Evolutionary conservation across 2,888 invertebrate species (phyloP), one percentile per base, ranked within the genome.

Genomic region (Pteria penguin): DNA sequence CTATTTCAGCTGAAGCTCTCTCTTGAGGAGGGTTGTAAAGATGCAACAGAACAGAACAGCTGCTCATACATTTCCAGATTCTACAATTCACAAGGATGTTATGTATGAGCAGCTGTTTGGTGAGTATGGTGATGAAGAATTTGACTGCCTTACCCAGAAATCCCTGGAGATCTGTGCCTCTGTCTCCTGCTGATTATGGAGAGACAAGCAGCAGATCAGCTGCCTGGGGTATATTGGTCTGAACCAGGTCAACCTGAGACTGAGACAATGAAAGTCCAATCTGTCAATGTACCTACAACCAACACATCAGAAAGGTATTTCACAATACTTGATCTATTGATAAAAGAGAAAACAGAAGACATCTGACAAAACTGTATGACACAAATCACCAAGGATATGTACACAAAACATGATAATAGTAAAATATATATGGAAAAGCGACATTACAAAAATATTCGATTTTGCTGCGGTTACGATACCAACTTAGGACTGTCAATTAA

Each of bases 191-290:
- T 80, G 0, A 67, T 78, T 32, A 18, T 80, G 2, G 78, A 80
- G 18, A 33, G 75, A 2, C 80, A 80, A 31, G 75, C 62, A 8
- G 62, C 72, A 55, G 80, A 78, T 45, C 80, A 80, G 45, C 52
- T 77, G 11, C 69, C 71, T n/a, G 70, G 70, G 0, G 75, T 27
- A 52, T 80, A 77, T 60, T 27, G 18, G n/a, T n/a, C n/a, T 14
- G 22, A 71, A 3, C 31, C n/a, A 26, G n/a, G n/a, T n/a, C n/a
- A n/a, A n/a, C n/a, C n/a, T n/a, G n/a, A n/a, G n/a, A 18, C 62
- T 18, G 27, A 24, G 26, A 60, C 33, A 29, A 33, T 54, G 8
- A 2, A 22, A 5, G n/a, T 11, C 2, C 62, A 52, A 4, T 31
- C 71, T 5, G 8, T 29, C 27, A 26, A 33, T 11, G 71, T 71